Conservation (phyloP, 2,113 vertebrate genomes). For the Indicator indicator region DNA sequence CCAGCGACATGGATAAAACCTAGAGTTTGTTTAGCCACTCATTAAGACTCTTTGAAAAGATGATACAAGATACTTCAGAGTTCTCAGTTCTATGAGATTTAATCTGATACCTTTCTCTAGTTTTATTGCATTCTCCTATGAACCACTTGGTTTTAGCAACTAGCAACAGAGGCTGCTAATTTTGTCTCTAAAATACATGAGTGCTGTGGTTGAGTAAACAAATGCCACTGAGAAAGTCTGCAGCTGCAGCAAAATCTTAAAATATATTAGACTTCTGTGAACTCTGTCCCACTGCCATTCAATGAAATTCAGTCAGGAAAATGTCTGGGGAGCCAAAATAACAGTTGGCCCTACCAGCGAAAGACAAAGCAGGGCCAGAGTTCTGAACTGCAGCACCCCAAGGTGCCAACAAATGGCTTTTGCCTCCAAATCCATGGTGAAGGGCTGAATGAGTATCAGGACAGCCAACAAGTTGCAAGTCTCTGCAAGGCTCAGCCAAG, state of each 20-base stretch:
- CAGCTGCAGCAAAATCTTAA: slow-evolving; percentile 11
- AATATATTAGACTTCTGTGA: not conserved
- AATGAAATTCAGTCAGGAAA: not conserved
- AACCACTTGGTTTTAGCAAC: not conserved
- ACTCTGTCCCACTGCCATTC: not conserved
- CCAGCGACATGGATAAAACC: not conserved
- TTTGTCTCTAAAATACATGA: not conserved
- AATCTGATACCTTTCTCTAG: not conserved
- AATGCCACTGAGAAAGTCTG: not conserved
- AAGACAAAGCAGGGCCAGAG: not conserved
- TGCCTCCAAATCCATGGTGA: not conserved
- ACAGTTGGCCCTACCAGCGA: not conserved
- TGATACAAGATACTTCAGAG: not conserved
- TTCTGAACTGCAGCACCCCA: not conserved
- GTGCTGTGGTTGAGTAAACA: not conserved
- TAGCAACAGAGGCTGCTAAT: not conserved
- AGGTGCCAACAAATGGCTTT: not conserved
- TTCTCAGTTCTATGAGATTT: not conserved
- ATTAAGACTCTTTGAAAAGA: not conserved
- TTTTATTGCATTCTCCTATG: not conserved
- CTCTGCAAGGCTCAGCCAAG: not conserved
- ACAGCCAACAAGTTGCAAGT: not conserved
- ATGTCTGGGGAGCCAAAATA: not conserved
- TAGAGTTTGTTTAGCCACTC: not conserved
- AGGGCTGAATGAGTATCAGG: not conserved